A percentile compares a stretch with the other conserved stretches of the same genome.
Evolutionary conservation across 1,140 invertebrate species (phyloP).

Genomic region (Aphaenogaster floridana): DNA sequence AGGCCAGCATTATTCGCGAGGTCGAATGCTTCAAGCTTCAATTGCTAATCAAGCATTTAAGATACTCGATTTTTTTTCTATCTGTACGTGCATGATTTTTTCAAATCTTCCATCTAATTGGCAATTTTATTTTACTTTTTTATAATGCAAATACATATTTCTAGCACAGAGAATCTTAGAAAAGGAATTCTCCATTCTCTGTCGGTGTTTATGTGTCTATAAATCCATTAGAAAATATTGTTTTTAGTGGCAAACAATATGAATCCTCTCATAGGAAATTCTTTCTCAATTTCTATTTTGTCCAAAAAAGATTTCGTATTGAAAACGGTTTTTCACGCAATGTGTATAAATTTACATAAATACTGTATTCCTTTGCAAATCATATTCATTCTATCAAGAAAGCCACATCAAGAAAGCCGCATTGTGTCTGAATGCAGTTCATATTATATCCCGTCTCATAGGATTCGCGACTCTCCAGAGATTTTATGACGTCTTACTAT

Average conservation of each 20-base stretch:
- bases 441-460: neutral
- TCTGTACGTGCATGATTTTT: neutral
- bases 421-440: constrained; percentile 4
- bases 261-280: neutral
- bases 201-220: neutral
- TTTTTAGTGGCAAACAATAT: neutral
- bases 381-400: too few species aligned
- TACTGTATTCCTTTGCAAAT: neutral
- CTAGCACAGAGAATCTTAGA: neutral
- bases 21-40: neutral
- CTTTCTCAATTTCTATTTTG: neutral
- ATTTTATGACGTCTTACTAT: constrained; percentile 25
- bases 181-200: neutral
- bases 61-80: neutral
- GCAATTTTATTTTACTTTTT: neutral
- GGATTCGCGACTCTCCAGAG: neutral
- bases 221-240: neutral
- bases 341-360: neutral
- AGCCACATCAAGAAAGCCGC: too few species aligned
- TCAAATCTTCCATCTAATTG: neutral
- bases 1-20: neutral
- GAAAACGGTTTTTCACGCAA: neutral
- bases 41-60: neutral
- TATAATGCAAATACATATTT: neutral
- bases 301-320: neutral